These are phyloP conservation scores for Escarpia spicata DNA, from an alignment of 2,888 invertebrate genomes.

Conservation along the genomic window DNA sequence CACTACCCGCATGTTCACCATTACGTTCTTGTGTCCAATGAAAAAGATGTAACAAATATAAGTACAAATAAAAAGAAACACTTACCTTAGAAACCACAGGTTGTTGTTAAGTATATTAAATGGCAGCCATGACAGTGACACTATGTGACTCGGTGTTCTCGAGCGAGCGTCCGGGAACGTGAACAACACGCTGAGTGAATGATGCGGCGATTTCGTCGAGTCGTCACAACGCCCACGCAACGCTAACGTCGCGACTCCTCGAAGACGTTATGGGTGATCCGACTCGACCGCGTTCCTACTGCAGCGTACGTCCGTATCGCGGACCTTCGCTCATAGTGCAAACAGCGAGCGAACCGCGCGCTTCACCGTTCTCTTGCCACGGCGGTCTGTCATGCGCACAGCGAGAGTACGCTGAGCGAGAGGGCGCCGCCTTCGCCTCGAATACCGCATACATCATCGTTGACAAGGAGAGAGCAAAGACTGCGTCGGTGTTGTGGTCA, in stretches of 20 bases:
- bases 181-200: not conserved
- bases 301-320: not conserved
- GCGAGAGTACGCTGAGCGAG: not conserved
- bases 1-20: not conserved
- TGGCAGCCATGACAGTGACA: not conserved
- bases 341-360: not conserved
- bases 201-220: too few relatives aligned
- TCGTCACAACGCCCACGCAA: not conserved
- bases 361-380: not conserved
- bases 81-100: not conserved
- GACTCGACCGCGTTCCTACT: not conserved
- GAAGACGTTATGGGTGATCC: not conserved
- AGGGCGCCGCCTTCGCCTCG: not conserved
- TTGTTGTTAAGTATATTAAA: not conserved
- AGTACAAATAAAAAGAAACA: not conserved
- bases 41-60: not conserved
- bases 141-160: not conserved
- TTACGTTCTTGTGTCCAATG: not conserved
- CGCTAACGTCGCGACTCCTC: not conserved
- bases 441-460: conserved; percentile 13
- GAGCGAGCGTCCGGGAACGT: not conserved
- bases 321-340: not conserved
- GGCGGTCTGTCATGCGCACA: not conserved
- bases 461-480: not conserved
- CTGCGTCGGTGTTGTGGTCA: not conserved